Conservation (phyloP, 2,113 vertebrate genomes). For the Scytalopus superciliaris region DNA sequence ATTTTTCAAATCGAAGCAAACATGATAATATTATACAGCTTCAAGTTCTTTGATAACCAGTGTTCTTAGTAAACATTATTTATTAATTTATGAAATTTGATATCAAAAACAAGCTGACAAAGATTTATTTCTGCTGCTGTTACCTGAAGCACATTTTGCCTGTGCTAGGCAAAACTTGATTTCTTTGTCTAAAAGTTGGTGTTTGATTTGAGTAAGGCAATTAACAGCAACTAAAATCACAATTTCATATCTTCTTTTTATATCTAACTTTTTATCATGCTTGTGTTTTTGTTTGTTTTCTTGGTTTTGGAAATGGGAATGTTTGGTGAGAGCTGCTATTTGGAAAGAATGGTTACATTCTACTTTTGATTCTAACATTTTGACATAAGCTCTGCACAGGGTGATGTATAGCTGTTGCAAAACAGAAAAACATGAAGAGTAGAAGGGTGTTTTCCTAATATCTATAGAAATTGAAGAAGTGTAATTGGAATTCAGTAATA, state of each 20-base stretch:
- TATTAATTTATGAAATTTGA: background rate
- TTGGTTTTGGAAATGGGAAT: background rate
- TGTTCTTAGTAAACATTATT: background rate
- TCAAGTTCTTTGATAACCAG: background rate
- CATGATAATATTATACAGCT: background rate
- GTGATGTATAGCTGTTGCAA: accelerated
- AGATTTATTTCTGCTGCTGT: background rate
- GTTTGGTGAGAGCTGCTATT: background rate
- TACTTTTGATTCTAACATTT: background rate
- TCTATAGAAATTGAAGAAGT: background rate
- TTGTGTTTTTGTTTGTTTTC: background rate
- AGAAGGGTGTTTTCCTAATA: accelerated
- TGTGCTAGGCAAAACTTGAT: background rate
- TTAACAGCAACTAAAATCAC: background rate
- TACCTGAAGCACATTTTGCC: background rate
- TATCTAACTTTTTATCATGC: background rate
- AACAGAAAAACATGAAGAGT: background rate
- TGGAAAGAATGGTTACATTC: background rate
- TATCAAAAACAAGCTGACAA: background rate
- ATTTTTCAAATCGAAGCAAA: background rate
- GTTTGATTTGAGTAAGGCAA: background rate
- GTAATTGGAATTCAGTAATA: background rate
- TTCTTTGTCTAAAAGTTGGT: background rate
- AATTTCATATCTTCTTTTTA: background rate
- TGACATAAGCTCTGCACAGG: background rate